Evolutionary conservation across 2,113 vertebrate genomes (phyloP).

Genomic region (Brachypteracias leptosomus): DNA sequence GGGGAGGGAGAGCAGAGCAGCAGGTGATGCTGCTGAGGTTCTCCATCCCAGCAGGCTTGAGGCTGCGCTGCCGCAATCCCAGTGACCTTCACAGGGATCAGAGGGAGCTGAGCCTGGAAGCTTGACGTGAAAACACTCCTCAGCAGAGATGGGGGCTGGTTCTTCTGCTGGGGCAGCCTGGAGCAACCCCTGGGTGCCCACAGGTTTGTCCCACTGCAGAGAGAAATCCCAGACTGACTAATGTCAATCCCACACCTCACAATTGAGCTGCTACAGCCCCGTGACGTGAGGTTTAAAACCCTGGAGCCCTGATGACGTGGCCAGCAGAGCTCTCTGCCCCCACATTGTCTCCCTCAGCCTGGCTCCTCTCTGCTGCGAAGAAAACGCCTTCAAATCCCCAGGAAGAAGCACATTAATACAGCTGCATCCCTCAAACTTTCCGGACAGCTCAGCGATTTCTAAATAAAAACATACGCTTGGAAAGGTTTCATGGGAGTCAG

Average conservation of each 20-base stretch:
- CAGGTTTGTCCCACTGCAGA: background rate
- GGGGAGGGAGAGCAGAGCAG: background rate
- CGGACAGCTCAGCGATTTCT: slow-evolving; percentile 51
- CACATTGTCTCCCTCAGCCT: background rate
- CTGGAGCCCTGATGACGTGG: background rate
- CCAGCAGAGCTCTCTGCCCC: background rate
- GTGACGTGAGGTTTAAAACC: background rate
- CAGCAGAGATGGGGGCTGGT: background rate
- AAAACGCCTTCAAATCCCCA: background rate
- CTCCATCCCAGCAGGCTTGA: background rate
- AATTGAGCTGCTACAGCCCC: background rate
- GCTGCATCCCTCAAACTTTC: slow-evolving; percentile 51
- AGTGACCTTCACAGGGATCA: slow-evolving; percentile 20
- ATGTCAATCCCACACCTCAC: background rate
- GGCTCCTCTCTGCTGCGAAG: background rate
- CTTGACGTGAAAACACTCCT: background rate
- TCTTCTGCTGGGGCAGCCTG: background rate
- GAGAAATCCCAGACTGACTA: background rate
- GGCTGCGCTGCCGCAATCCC: background rate
- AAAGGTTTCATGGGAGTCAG: background rate
- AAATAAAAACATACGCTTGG: background rate
- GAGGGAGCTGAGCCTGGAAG: background rate
- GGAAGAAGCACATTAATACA: background rate
- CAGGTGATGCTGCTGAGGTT: background rate
- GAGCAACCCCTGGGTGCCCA: background rate